Conservation (phyloP, 2,888 invertebrate species). For the Rambutsinella grinnellia region DNA sequence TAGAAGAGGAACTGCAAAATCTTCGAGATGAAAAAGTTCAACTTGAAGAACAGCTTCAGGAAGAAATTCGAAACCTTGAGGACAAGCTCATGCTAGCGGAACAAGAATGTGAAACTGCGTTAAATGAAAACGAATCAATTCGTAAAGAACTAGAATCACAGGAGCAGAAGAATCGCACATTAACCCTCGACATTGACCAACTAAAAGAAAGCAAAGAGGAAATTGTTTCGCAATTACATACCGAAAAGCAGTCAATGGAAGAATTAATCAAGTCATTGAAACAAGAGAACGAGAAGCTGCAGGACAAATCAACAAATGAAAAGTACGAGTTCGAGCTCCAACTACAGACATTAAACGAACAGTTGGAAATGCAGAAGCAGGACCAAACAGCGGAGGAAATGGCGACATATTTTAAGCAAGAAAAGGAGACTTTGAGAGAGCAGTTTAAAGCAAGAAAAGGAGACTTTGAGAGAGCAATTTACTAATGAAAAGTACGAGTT, state of each 20-base stretch:
- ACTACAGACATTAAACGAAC: slow-evolving; percentile 6
- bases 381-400: background rate
- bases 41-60: slow-evolving; percentile 7
- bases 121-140: slow-evolving; percentile 20
- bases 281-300: slow-evolving; percentile 68
- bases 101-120: slow-evolving; percentile 11
- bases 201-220: slow-evolving; percentile 29
- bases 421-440: slow-evolving; percentile 68
- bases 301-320: slow-evolving; percentile 39
- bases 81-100: background rate
- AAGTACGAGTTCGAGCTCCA: slow-evolving; percentile 11
- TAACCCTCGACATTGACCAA: slow-evolving; percentile 22
- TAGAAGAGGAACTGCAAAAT: slow-evolving; percentile 25
- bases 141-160: slow-evolving; percentile 16
- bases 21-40: slow-evolving; percentile 20
- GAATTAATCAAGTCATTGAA: slow-evolving; percentile 68
- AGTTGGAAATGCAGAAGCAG: background rate
- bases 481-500: slow-evolving; percentile 16
- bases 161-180: slow-evolving; percentile 22
- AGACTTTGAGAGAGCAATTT: slow-evolving; percentile 66
- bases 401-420: slow-evolving; percentile 67
- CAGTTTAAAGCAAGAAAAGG: slow-evolving; percentile 68
- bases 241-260: slow-evolving; percentile 65
- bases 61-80: slow-evolving; percentile 14
- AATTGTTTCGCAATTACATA: slow-evolving; percentile 17